Evolutionary conservation across 2,113 vertebrate species (phyloP).

Genomic region (Bujurquina vittata): DNA sequence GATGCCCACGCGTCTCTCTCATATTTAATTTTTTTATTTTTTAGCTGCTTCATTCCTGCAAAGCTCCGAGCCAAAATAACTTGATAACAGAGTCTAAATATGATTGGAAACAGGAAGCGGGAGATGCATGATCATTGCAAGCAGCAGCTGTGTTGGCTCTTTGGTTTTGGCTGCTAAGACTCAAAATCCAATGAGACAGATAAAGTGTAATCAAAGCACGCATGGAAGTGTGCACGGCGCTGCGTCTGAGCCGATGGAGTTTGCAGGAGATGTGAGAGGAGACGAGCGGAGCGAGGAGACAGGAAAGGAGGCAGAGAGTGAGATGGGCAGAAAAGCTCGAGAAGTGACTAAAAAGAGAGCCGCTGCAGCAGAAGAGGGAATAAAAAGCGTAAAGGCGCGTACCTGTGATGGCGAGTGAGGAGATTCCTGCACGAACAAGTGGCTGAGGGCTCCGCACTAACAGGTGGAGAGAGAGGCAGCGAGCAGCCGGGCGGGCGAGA

Average conservation of each 20-base stretch:
- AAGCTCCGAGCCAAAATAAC: not conserved
- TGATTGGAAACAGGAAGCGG: not conserved
- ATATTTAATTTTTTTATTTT: not conserved
- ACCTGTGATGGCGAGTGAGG: constrained; percentile 70
- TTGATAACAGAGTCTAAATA: not conserved
- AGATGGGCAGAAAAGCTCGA: not conserved
- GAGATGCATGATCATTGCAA: not conserved
- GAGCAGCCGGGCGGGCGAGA: constrained; percentile 26
- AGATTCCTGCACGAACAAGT: constrained; percentile 75
- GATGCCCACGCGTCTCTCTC: rapidly evolving
- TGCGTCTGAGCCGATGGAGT: not conserved
- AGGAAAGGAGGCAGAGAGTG: not conserved
- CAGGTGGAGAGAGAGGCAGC: constrained; percentile 73
- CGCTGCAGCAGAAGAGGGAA: not conserved
- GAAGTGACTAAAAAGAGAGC: not conserved
- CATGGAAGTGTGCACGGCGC: not conserved
- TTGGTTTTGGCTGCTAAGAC: rapidly evolving
- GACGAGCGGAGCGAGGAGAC: not conserved
- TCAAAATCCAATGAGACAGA: rapidly evolving
- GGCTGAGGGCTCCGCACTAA: constrained; percentile 69
- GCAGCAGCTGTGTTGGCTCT: not conserved
- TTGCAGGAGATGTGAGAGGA: not conserved
- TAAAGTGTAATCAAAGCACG: not conserved
- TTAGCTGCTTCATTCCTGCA: not conserved
- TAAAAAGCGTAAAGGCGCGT: constrained; percentile 28